Base-by-base conservation (phyloP, 2,113 vertebrate genomes). In the Oryzias woworae region DNA sequence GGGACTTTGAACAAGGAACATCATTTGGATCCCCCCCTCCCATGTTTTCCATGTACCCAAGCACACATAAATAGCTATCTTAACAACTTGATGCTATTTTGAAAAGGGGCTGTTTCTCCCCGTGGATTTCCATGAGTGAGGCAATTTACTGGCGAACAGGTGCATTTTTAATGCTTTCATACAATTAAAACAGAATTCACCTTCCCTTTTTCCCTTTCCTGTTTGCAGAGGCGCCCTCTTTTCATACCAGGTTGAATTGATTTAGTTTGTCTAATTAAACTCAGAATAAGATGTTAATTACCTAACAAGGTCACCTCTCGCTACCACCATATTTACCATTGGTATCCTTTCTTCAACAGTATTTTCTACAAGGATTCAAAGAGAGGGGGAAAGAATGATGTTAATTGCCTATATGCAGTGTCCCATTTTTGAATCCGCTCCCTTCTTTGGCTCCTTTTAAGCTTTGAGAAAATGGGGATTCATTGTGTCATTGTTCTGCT, bases 241-340 rank as follows among this genome's bases (percentile, higher is more conserved):
- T 91, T 93, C 89, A 90, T 88, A 81, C 88, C 78, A 90, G 89
- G 86, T 92, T 90, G 87, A 88, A 90, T 90, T 88, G 90, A 92
- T 93, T 91, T 90, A 87, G 89, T 91, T 91, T 91, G 88, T 90
- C 90, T 92, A 93, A 93, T 93, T 93, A 92, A 92, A 91, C 89
- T 91, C 85, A 85, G 89, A 89, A 89, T 87, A 90, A 90, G 86
- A 92, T 91, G 90, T 91, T 93, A 93, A 92, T 93, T 92, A 93
- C 89, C 90, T 90, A 91, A 91, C 90, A 91, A 92, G 92, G 90
- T 92, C 90, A 92, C 89, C 87, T 90, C 89, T 86, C 89, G 82
- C 85, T 85, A 89, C 88, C 78, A 87, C 89, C 84, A 89, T 85
- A 89, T 89, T 86, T 89, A 88, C 81, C 75, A 66, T 82, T 82